Conservation (phyloP, 1,140 invertebrate genomes). For the Aphidius ervi region DNA sequence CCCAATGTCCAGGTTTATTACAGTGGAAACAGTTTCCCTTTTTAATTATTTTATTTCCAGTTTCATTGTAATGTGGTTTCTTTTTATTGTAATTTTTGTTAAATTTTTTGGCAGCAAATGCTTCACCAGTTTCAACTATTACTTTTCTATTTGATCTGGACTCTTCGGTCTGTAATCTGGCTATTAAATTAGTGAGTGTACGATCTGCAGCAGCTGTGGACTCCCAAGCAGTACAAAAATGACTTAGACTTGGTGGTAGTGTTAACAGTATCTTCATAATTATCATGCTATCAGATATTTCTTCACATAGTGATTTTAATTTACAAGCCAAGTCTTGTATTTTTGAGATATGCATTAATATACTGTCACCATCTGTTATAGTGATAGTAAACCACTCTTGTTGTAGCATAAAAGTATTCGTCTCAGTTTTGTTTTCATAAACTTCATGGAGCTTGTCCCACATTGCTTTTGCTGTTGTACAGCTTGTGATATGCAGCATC, state of each 20-base stretch:
- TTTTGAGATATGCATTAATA: constrained; percentile 30
- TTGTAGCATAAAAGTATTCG: constrained; percentile 5
- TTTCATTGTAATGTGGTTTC: neutral
- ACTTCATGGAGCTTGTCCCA: constrained; percentile 22
- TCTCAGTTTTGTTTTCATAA: neutral
- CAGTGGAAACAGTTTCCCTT: constrained; percentile 19
- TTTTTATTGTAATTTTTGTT: neutral
- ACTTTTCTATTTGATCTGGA: constrained; percentile 11
- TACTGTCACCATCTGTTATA: neutral
- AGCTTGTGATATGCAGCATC: constrained; percentile 35
- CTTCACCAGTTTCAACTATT: neutral
- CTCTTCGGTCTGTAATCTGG: constrained; percentile 34
- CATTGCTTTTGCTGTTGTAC: constrained; percentile 34
- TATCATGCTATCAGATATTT: constrained; percentile 31
- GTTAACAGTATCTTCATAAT: constrained; percentile 36
- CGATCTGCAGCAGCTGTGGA: constrained; percentile 26
- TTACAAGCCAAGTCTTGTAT: constrained; percentile 28
- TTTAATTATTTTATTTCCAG: neutral
- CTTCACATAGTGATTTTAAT: constrained; percentile 28
- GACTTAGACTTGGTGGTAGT: constrained; percentile 28
- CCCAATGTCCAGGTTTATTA: constrained; percentile 19
- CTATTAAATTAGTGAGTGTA: constrained; percentile 33
- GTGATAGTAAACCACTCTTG: constrained; percentile 10
- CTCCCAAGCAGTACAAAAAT: constrained; percentile 39
- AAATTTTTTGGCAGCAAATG: constrained; percentile 6